phyloP scores from a whole-genome alignment of 2,113 vertebrate genomes.

The Scolopax mira region DNA sequence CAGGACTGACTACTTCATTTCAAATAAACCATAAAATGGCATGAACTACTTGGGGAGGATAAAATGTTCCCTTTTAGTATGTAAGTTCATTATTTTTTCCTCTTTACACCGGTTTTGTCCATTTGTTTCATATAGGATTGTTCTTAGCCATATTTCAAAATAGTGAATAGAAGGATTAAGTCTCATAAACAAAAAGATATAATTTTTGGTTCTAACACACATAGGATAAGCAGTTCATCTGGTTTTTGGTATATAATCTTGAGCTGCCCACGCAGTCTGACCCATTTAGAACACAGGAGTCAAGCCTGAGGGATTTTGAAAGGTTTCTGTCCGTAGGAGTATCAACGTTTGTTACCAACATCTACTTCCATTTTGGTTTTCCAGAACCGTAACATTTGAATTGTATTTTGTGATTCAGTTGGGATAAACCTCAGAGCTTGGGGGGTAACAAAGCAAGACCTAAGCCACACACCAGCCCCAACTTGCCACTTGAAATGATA shows the following conservation, averaged over 20 bases:
- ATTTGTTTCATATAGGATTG: neutral
- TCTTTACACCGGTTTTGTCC: neutral
- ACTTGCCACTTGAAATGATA: neutral
- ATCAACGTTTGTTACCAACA: neutral
- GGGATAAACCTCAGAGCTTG: neutral
- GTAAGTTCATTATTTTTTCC: neutral
- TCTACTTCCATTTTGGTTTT: neutral
- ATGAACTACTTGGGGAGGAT: conserved; percentile 38
- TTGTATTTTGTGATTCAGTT: neutral
- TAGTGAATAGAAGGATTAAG: neutral
- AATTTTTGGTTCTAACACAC: neutral
- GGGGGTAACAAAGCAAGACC: neutral
- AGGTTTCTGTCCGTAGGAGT: neutral
- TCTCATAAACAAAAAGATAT: neutral
- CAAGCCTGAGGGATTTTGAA: neutral
- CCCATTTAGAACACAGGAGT: neutral
- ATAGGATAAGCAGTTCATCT: neutral
- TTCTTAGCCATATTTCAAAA: conserved; percentile 10
- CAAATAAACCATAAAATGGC: conserved; percentile 57
- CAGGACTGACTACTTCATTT: conserved; percentile 54
- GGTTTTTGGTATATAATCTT: neutral
- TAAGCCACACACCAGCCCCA: neutral
- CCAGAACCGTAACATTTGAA: neutral
- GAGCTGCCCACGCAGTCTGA: neutral
- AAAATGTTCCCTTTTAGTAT: conserved; percentile 52